These are phyloP conservation scores for Andrena bucephala DNA, from an alignment of 2,888 invertebrate genomes.

Conservation along the genomic window DNA sequence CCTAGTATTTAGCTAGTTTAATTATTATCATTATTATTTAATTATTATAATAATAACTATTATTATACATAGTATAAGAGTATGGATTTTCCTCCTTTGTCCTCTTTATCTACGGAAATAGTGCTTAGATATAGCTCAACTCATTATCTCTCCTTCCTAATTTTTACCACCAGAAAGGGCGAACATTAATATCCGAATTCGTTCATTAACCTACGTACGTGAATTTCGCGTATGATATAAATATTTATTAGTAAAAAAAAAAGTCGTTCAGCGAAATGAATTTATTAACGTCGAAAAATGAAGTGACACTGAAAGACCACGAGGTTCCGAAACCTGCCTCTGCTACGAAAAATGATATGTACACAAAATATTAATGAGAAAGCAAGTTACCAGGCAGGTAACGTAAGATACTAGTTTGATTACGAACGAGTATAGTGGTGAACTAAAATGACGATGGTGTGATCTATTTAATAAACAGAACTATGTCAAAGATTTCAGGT, in stretches of 20 bases:
- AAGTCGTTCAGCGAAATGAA: slow-evolving; percentile 26
- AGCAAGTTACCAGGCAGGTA: slow-evolving; percentile 15
- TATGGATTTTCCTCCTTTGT: slow-evolving; percentile 67
- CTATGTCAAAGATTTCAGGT: slow-evolving; percentile 19
- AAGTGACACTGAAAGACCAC: slow-evolving; percentile 48
- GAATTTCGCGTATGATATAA: slow-evolving; percentile 46
- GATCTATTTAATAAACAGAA: slow-evolving; percentile 18
- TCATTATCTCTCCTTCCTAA: slow-evolving; percentile 15
- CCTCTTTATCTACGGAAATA: slow-evolving; percentile 58
- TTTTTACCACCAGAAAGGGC: slow-evolving; percentile 7
- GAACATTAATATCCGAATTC: slow-evolving; percentile 9
- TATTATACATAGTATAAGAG: slow-evolving; percentile 77
- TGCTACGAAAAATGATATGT: slow-evolving; percentile 34
- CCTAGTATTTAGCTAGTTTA: slow-evolving; percentile 72
- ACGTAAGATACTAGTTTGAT: slow-evolving; percentile 34
- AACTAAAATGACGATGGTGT: slow-evolving; percentile 25
- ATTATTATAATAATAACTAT: slow-evolving; percentile 63
- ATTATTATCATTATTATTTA: slow-evolving; percentile 63
- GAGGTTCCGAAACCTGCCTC: slow-evolving; percentile 26
- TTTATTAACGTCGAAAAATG: slow-evolving; percentile 21
- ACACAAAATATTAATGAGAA: slow-evolving; percentile 22
- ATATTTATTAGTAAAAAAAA: slow-evolving; percentile 51
- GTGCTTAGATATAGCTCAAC: slow-evolving; percentile 44
- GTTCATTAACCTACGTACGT: slow-evolving; percentile 37
- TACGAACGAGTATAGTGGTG: slow-evolving; percentile 20